Evolutionary conservation across 2,888 invertebrate species (phyloP).

Genomic region (Temnothorax rugatulus): DNA sequence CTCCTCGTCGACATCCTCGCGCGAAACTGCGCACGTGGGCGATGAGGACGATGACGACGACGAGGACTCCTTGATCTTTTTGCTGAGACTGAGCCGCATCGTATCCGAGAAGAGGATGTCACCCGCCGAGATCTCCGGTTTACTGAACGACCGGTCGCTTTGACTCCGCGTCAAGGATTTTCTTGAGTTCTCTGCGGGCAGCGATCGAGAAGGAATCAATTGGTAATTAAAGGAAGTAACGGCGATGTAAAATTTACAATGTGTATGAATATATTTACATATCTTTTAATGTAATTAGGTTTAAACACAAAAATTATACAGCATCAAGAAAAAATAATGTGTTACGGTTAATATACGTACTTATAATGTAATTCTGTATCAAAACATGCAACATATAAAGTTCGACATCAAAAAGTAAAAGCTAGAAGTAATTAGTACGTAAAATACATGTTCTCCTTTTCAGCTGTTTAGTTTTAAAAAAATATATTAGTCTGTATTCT

Average conservation of each 20-base stretch:
- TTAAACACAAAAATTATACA: background rate
- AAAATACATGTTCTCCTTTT: constrained; percentile 1
- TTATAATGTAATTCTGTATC: background rate
- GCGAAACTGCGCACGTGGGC: constrained; percentile 19
- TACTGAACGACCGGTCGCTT: constrained; percentile 86
- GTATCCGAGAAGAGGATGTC: constrained; percentile 92
- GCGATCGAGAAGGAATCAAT: background rate
- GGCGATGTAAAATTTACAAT: background rate
- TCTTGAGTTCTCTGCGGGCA: constrained; percentile 63
- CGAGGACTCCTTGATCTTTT: constrained; percentile 88
- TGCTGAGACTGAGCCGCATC: constrained; percentile 92
- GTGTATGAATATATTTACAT: background rate
- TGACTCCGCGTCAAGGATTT: constrained; percentile 84
- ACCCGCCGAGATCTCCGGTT: constrained; percentile 86
- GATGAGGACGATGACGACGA: constrained; percentile 17
- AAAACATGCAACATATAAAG: background rate
- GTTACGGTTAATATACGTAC: background rate
- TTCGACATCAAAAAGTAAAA: background rate
- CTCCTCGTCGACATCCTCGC: constrained; percentile 1
- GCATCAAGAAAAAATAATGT: background rate
- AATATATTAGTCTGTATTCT: background rate
- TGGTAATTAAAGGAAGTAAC: background rate
- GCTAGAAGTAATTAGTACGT: background rate
- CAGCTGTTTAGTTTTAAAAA: background rate
- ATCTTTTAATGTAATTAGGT: background rate